These are phyloP conservation scores for Intellagama lesueurii DNA, from an alignment of 2,797 vertebrate genomes.

Conservation along the genomic window DNA sequence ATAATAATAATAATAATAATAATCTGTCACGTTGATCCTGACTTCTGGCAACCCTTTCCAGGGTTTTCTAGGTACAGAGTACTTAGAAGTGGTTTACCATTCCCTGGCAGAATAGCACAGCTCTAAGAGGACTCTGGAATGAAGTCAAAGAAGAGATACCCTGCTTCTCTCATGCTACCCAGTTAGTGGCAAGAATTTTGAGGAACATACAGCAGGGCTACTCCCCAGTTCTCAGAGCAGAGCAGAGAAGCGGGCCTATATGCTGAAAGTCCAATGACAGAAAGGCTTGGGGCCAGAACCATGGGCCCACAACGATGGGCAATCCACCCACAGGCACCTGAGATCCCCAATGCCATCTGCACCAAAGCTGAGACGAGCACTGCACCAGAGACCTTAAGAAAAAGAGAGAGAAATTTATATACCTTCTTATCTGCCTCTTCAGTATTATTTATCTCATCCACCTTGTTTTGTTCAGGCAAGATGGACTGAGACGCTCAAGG, in stretches of 20 bases:
- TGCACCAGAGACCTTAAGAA: slow-evolving; percentile 83
- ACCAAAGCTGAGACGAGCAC: slow-evolving; percentile 81
- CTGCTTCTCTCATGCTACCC: too few species aligned
- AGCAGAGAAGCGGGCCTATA: slow-evolving; percentile 85
- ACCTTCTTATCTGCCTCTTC: background rate
- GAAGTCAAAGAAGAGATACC: too few species aligned
- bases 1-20: too few species aligned
- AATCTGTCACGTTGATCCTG: too few species aligned
- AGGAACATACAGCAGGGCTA: slow-evolving; percentile 81
- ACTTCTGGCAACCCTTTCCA: too few species aligned
- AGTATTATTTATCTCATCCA: background rate
- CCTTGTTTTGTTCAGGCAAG: background rate
- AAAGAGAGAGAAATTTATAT: slow-evolving; percentile 3
- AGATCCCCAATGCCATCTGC: slow-evolving; percentile 78
- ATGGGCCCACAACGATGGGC: slow-evolving; percentile 80
- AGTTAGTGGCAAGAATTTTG: background rate
- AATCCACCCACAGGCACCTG: slow-evolving; percentile 76
- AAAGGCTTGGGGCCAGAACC: slow-evolving; percentile 85
- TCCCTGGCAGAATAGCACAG: too few species aligned
- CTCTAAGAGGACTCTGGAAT: too few species aligned
- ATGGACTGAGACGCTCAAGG: background rate
- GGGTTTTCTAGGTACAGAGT: too few species aligned
- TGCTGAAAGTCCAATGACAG: slow-evolving; percentile 83
- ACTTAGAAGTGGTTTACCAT: too few species aligned
- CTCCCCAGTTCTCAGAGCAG: slow-evolving; percentile 84